These are phyloP conservation scores for Augochlorella aurata DNA, from an alignment of 2,888 invertebrate species.

Conservation along the genomic window DNA sequence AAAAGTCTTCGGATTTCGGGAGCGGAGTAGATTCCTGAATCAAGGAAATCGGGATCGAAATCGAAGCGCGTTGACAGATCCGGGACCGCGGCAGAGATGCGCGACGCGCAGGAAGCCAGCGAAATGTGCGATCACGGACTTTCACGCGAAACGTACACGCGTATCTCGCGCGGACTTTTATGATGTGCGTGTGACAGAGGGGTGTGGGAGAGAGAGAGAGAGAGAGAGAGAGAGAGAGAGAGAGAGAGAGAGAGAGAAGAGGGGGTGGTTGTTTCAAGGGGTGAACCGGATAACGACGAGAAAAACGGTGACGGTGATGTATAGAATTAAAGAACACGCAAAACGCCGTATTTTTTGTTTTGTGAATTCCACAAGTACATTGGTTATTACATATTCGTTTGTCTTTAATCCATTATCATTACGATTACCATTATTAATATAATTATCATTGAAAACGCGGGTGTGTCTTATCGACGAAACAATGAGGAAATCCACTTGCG, in stretches of 20 bases:
- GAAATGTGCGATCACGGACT: constrained; percentile 66
- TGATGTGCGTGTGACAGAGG: not conserved
- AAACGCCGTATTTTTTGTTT: constrained; percentile 66
- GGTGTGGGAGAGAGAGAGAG: not conserved
- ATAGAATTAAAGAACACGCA: constrained; percentile 70
- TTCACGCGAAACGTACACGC: not conserved
- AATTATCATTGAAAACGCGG: constrained; percentile 68
- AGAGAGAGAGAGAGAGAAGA: not conserved
- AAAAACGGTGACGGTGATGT: constrained; percentile 56
- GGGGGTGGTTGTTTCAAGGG: not conserved
- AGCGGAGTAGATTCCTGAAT: not conserved
- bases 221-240: not conserved
- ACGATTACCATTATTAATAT: constrained; percentile 65
- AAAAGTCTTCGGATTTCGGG: too few relatives aligned
- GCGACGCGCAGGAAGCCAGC: constrained; percentile 78
- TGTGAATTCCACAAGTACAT: constrained; percentile 75
- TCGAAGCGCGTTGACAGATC: not conserved
- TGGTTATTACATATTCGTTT: constrained; percentile 73
- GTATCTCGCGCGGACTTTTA: constrained; percentile 5
- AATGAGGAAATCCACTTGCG: constrained; percentile 20
- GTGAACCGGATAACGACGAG: constrained; percentile 46
- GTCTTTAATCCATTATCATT: constrained; percentile 65
- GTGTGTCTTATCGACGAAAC: constrained; percentile 53
- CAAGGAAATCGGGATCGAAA: constrained; percentile 11
- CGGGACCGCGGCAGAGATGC: constrained; percentile 68